These are phyloP conservation scores for Hypomesus transpacificus DNA, from an alignment of 2,113 vertebrate species.

Conservation along the genomic window DNA sequence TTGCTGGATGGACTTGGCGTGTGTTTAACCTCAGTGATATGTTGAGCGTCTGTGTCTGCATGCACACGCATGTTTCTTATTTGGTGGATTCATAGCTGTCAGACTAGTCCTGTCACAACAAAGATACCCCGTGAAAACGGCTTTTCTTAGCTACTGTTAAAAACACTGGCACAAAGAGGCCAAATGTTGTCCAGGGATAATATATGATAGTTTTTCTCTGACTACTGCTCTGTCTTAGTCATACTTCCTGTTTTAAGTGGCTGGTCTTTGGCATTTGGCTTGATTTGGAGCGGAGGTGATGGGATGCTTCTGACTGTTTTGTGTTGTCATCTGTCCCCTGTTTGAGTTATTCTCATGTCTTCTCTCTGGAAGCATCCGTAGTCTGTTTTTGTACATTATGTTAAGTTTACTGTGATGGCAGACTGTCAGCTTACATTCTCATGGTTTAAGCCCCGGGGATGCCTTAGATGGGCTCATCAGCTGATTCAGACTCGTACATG, in stretches of 20 bases:
- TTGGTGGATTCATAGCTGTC: constrained; percentile 34
- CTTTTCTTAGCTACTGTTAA: background rate
- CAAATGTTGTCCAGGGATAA: constrained; percentile 12
- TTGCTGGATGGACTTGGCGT: constrained; percentile 28
- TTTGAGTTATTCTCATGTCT: constrained; percentile 9
- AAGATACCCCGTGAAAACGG: constrained; percentile 10
- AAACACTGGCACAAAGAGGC: background rate
- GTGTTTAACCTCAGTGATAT: constrained; percentile 36
- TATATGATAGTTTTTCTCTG: background rate
- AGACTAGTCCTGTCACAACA: constrained; percentile 25
- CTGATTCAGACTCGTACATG: constrained; percentile 48
- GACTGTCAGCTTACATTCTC: constrained; percentile 29
- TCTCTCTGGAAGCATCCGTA: constrained; percentile 33
- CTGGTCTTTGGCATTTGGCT: constrained; percentile 1
- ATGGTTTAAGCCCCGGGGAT: constrained; percentile 46
- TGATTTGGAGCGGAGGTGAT: constrained; percentile 28
- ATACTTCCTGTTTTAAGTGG: constrained; percentile 3
- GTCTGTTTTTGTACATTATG: constrained; percentile 31
- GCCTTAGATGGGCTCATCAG: constrained; percentile 60
- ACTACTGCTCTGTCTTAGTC: constrained; percentile 14
- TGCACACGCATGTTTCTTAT: constrained; percentile 26
- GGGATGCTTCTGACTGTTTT: constrained; percentile 4
- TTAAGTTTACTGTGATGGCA: constrained; percentile 53
- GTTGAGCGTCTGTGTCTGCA: constrained; percentile 37
- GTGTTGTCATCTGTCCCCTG: background rate